Evolutionary conservation across 2,888 invertebrate species (phyloP), one percentile per base, ranked within the genome.

Genomic region (Cylloceria caligata): DNA sequence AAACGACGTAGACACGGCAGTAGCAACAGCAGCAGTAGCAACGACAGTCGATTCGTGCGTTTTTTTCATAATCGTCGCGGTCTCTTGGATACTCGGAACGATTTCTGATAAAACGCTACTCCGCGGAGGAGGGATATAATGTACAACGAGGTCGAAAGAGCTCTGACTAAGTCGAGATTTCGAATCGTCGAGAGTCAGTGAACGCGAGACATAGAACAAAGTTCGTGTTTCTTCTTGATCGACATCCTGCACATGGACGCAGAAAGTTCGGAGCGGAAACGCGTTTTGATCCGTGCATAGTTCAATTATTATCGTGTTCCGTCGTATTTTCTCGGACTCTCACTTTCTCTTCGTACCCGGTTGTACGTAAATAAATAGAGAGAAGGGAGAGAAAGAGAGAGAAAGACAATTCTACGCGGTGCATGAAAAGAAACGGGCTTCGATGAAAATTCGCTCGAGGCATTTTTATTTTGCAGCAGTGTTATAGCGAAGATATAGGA

Each of bases 371-470:
- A 57, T n/a, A 13, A 57, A 57, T n/a, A 30, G 7, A 52, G 1
- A 21, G 9, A 27, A 27, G 3, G n/a, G 6, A 19, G 55, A 57
- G 64, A 52, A 19, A 73, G 47, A 52, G 45, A 67, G 34, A 45
- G 21, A 67, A 21, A 45, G 34, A 64, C 1, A 36, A 34, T 34
- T 0, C 5, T 30, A 16, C 36, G 60, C 34, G n/a, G 16, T 19
- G 60, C 36, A 60, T 60, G 36, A 6, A 7, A 19, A 6, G 7
- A 7, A 9, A 1, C 19, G 7, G 3, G 60, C 16, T 57, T 55
- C 69, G 55, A 69, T 69, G 69, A 27, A 55, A 69, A 69, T 21
- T 36, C 69, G 69, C 3, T 55, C 27, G 55, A 69, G 24, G 24
- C n/a, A 55, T 39, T 24, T 39, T 42, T 67, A 19, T 47, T 16